A percentile compares a stretch with the other conserved stretches of the same genome.
These are phyloP conservation scores for Rhinolophus sinicus DNA, from an alignment of 2,113 vertebrate genomes.

Conservation along the genomic window DNA sequence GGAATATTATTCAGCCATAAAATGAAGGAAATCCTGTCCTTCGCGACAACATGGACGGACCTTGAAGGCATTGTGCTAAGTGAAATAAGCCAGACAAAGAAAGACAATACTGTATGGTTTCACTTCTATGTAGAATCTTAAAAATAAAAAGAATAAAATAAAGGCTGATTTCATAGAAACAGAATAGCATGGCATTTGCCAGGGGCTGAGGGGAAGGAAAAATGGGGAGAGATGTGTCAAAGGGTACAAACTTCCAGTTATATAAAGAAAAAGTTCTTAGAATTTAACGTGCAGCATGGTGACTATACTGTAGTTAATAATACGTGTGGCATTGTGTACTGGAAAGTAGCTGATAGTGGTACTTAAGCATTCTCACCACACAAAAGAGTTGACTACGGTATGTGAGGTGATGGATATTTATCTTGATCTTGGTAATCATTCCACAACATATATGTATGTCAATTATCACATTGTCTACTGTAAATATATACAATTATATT, in stretches of 20 bases:
- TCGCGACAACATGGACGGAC: not conserved
- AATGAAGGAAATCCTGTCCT: not conserved
- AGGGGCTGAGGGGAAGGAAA: not conserved
- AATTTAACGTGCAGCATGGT: not conserved
- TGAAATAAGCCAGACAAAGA: not conserved
- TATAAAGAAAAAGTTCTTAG: not conserved
- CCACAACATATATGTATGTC: not conserved
- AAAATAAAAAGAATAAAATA: not conserved
- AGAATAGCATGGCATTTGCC: not conserved
- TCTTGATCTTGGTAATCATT: not conserved
- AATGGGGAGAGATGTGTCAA: not conserved
- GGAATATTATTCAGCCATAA: not conserved
- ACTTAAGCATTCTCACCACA: not conserved
- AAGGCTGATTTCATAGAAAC: not conserved
- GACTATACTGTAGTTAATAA: not conserved
- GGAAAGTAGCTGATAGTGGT: not conserved
- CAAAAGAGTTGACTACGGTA: not conserved
- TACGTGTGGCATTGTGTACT: not conserved
- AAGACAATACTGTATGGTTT: not conserved
- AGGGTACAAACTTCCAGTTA: not conserved
- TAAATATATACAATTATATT: not conserved
- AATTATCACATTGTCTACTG: not conserved
- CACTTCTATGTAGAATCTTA: not conserved
- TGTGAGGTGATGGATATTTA: not conserved
- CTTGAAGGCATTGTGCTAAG: not conserved